Evolutionary conservation across 1,140 invertebrate species (phyloP).

Genomic region (Aphaenogaster floridana): DNA sequence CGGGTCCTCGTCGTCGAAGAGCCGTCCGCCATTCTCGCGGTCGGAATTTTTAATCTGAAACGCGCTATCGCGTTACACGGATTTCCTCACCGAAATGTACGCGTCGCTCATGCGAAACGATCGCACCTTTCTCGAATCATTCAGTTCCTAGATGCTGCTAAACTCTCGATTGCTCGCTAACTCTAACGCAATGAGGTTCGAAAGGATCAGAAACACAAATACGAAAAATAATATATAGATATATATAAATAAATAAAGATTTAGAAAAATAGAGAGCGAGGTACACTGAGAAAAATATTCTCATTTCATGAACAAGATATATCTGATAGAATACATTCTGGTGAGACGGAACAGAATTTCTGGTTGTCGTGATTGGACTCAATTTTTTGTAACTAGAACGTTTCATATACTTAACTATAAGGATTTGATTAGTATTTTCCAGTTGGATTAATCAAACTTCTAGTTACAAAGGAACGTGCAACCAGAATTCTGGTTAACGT

Average conservation of each 20-base stretch:
- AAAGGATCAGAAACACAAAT: not conserved
- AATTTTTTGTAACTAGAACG: too few relatives aligned
- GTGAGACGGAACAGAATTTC: too few relatives aligned
- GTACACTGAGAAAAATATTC: too few relatives aligned
- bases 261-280: not conserved
- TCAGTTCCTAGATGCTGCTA: not conserved
- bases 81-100: not conserved
- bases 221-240: not conserved
- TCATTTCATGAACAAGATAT: too few relatives aligned
- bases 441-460: too few relatives aligned
- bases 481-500: too few relatives aligned
- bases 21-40: constrained; percentile 11
- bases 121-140: not conserved
- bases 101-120: not conserved
- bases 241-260: not conserved
- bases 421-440: too few relatives aligned
- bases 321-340: too few relatives aligned
- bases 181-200: not conserved
- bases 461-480: too few relatives aligned
- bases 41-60: constrained; percentile 71
- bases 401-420: too few relatives aligned
- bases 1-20: constrained; percentile 46
- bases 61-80: constrained; percentile 21
- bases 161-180: not conserved
- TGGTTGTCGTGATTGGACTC: too few relatives aligned